Evolutionary conservation across 2,797 vertebrate genomes (phyloP).

Genomic region (Rachycentron canadum): DNA sequence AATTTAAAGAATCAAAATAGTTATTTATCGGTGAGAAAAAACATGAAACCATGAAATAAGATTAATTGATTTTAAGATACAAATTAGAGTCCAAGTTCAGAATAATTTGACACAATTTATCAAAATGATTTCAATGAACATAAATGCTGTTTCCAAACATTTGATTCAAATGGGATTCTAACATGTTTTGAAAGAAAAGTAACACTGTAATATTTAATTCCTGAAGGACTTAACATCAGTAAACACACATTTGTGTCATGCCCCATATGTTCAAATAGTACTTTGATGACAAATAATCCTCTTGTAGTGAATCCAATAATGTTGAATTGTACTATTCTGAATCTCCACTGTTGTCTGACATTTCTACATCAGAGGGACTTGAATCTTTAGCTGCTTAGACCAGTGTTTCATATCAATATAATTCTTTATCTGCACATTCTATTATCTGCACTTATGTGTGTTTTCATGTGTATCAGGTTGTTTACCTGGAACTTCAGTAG

Average conservation of each 20-base stretch:
- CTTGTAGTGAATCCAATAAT: constrained; percentile 55
- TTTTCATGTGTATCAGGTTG: not conserved
- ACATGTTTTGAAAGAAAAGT: constrained; percentile 1
- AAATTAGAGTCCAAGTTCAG: not conserved
- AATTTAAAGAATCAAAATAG: constrained; percentile 5
- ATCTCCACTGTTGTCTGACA: constrained; percentile 6
- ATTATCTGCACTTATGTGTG: no score
- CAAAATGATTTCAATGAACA: not conserved
- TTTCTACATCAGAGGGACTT: not conserved
- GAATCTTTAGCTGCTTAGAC: not conserved
- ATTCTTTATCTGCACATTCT: no score
- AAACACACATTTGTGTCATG: constrained; percentile 21
- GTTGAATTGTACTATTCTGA: constrained; percentile 15
- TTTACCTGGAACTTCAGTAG: constrained; percentile 95
- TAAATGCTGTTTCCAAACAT: not conserved
- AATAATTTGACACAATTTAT: not conserved
- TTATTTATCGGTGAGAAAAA: not conserved
- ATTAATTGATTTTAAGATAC: not conserved
- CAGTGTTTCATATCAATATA: not conserved
- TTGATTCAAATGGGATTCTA: not conserved
- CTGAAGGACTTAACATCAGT: constrained; percentile 20
- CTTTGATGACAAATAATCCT: constrained; percentile 59
- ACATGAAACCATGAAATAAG: not conserved
- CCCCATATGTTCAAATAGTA: constrained; percentile 41
- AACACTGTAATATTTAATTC: constrained; percentile 18